These are phyloP conservation scores for Melanotus villosus DNA, from an alignment of 2,888 invertebrate species.

Conservation along the genomic window DNA sequence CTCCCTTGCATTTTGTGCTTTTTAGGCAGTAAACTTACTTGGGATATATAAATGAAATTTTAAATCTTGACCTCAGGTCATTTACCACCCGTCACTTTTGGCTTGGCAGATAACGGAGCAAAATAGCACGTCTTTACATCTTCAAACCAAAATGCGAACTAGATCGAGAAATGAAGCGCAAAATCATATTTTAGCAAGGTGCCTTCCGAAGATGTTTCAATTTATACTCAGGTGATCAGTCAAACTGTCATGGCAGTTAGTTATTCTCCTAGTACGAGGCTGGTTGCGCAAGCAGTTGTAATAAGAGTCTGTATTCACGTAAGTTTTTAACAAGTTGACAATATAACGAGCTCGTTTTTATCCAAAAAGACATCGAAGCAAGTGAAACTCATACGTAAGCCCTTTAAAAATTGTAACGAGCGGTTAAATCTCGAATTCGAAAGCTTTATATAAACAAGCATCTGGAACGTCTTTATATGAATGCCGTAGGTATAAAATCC, in stretches of 20 bases:
- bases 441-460: background rate
- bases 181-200: background rate
- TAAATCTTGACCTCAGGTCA: background rate
- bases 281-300: too few species aligned
- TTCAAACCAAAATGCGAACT: background rate
- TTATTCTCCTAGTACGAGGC: too few species aligned
- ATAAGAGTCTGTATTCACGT: too few species aligned
- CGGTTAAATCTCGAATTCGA: background rate
- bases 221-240: too few species aligned
- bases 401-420: background rate
- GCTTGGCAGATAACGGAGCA: background rate
- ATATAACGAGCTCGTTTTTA: too few species aligned
- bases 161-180: background rate
- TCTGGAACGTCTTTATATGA: slow-evolving; percentile 15
- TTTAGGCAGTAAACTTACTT: background rate
- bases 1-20: slow-evolving; percentile 4
- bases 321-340: too few species aligned
- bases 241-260: too few species aligned
- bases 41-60: background rate
- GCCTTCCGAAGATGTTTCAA: background rate
- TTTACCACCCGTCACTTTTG: background rate
- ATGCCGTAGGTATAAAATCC: slow-evolving; percentile 27
- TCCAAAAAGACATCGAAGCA: too few species aligned
- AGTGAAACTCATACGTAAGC: too few species aligned
- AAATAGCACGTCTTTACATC: background rate